Evolutionary conservation across 37 sponge, comb jelly and placozoan genomes (phyloP), one percentile per base, ranked within the genome.

Genomic region (Chondrilla cf. caribensis): DNA sequence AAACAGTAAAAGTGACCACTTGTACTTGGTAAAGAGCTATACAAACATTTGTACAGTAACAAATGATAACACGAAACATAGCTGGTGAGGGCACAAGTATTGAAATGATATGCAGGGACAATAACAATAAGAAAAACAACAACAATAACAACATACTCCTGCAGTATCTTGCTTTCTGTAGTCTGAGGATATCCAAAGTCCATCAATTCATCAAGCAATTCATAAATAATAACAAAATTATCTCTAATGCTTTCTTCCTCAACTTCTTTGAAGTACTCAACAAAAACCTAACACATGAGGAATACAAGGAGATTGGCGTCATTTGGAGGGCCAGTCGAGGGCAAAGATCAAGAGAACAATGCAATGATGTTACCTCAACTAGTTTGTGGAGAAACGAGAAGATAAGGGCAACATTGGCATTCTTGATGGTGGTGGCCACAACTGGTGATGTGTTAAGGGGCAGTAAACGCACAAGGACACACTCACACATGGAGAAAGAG

Each of bases 141-240:
- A 29, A 18, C 68, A 54, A 66, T 66, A 18, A 66, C 21, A 38
- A 79, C 93, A 78, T 65, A 96, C 93, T 97, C 96, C 78, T 95
- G 89, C 15, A 97, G 83, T 3, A 97, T 93, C 85, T 95, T 95
- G 83, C 89, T 87, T 82, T 97, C 98, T 31, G 98, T 97, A 24
- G 96, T 95, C 71, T 97, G 98, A 21, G 98, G 98, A 76, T 97
- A 97, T 25, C 98, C 98, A 89, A 95, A 97, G 85, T 97, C 98
- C 95, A 97, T 95, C 25, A 97, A 51, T 82, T 97, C 98, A 75
- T 97, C 98, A 51, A 97, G 73, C 33, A 97, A 58, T 72, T 97
- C 98, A 79, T 97, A 97, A 43, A 97, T 87, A 31, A 97, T 80
- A 8, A 97, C 96, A 93, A 97, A 97, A 78, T 97, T 97, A 59